phyloP scores from a whole-genome alignment of 2,113 vertebrate genomes.

The Grammomys surdaster region DNA sequence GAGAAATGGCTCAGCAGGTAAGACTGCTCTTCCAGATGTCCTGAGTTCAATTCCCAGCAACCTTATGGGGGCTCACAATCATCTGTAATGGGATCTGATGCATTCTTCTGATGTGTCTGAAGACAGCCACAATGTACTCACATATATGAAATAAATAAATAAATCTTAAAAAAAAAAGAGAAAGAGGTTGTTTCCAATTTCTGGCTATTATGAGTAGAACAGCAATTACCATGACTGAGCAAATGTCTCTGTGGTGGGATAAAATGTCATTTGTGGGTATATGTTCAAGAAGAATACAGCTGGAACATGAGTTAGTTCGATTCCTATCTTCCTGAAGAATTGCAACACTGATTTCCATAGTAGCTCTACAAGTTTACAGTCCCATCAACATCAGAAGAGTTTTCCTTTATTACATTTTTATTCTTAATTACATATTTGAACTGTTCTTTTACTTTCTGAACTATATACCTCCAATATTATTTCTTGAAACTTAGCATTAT shows the following conservation, averaged over 20 bases:
- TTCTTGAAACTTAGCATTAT: not conserved
- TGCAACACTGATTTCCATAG: not conserved
- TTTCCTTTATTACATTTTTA: not conserved
- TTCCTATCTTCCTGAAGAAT: not conserved
- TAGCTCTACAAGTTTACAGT: not conserved
- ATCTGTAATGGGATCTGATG: too few relatives aligned
- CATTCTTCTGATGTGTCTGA: too few relatives aligned
- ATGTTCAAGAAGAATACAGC: not conserved
- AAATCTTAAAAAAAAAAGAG: too few relatives aligned
- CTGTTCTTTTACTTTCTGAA: not conserved
- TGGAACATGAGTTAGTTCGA: not conserved
- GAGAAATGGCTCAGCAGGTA: too few relatives aligned
- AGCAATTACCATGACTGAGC: not conserved
- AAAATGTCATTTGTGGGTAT: not conserved
- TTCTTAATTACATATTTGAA: not conserved
- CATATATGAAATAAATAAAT: too few relatives aligned
- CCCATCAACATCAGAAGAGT: not conserved
- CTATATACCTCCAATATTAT: not conserved
- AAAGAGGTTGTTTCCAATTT: not conserved
- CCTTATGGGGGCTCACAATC: too few relatives aligned
- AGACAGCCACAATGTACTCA: too few relatives aligned
- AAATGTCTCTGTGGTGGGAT: not conserved
- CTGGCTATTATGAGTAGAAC: not conserved
- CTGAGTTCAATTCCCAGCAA: too few relatives aligned
- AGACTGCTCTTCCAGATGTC: too few relatives aligned